phyloP scores from a whole-genome alignment of 2,888 invertebrate genomes.

The Aquatica leii region DNA sequence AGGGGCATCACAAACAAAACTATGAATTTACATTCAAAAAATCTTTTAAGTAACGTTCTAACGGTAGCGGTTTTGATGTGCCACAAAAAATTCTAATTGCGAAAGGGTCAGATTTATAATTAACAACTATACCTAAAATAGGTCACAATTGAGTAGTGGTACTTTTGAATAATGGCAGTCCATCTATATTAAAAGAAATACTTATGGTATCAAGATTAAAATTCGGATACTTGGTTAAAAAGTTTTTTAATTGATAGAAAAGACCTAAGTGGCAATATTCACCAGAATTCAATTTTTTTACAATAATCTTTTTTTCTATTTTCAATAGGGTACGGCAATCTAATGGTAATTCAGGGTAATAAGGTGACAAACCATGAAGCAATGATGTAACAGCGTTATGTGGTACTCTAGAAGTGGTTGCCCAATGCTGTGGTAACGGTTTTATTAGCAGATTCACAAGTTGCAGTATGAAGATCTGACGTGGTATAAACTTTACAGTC shows the following conservation, averaged over 20 bases:
- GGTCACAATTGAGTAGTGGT: constrained; percentile 26
- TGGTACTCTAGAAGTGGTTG: neutral
- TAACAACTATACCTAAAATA: constrained; percentile 21
- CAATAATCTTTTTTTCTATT: neutral
- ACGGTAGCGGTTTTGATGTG: constrained; percentile 25
- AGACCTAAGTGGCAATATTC: constrained; percentile 2
- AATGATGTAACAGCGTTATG: neutral
- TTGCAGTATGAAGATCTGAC: neutral
- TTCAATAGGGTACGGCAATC: neutral
- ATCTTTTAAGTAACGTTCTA: constrained; percentile 24
- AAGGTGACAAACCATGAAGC: neutral
- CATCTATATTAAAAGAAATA: constrained; percentile 25
- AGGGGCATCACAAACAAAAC: too few species aligned
- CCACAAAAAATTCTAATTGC: constrained; percentile 32
- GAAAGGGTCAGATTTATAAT: constrained; percentile 12
- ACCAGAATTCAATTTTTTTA: neutral
- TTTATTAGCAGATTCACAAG: constrained; percentile 3
- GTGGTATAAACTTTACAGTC: neutral
- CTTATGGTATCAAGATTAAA: too few species aligned
- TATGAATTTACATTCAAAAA: constrained; percentile 15
- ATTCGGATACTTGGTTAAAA: too few species aligned
- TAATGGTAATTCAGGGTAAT: neutral
- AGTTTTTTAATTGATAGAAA: neutral
- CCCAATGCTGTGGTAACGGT: neutral
- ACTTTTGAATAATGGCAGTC: constrained; percentile 29